Evolutionary conservation across 2,797 vertebrate genomes (phyloP).

Genomic region (Fratercula arctica): DNA sequence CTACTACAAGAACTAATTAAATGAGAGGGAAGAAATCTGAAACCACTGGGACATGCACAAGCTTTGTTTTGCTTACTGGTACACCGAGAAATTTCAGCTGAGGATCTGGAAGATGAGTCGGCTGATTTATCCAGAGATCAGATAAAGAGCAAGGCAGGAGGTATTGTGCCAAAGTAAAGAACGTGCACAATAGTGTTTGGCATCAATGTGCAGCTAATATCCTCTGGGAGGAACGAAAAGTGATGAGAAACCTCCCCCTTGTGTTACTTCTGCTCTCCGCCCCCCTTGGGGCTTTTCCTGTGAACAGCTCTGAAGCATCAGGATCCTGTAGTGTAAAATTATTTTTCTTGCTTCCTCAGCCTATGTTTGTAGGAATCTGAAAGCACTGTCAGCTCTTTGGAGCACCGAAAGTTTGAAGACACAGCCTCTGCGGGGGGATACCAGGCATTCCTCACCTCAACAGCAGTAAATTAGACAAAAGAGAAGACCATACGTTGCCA

Average conservation of each 20-base stretch:
- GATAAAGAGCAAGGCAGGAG: background rate
- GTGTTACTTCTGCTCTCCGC: background rate
- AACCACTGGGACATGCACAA: background rate
- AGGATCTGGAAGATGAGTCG: background rate
- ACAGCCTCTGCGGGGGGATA: background rate
- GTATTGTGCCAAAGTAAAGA: background rate
- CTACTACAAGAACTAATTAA: conserved; percentile 21
- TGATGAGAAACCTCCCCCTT: background rate
- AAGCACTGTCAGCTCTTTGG: background rate
- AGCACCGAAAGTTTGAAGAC: background rate
- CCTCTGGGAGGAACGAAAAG: background rate
- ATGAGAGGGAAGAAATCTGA: background rate
- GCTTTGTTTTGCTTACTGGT: background rate
- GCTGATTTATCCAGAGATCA: background rate
- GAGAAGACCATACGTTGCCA: background rate
- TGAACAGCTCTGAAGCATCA: background rate
- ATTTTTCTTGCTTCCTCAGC: background rate
- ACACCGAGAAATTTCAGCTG: background rate
- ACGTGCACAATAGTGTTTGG: background rate
- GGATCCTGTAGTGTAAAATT: background rate
- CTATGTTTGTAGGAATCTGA: background rate
- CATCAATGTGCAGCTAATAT: background rate
- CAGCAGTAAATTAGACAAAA: background rate
- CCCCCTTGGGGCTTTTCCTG: background rate
- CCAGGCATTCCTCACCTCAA: background rate